phyloP scores from a whole-genome alignment of 2,888 invertebrate species.

The Phyllotreta striolata region DNA sequence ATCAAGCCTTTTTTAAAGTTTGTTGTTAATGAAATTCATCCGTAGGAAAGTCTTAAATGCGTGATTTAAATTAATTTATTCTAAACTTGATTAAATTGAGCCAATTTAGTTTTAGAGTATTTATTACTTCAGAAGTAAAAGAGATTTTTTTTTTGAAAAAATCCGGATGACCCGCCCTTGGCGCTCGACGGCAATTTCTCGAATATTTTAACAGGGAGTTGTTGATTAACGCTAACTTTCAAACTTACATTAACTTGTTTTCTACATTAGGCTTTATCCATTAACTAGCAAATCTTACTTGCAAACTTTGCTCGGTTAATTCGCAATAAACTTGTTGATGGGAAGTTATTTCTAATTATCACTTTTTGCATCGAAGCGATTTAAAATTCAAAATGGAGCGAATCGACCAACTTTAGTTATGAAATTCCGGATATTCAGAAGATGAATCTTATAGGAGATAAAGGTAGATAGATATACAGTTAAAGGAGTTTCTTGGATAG shows the following conservation, averaged over 20 bases:
- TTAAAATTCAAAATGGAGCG: background rate
- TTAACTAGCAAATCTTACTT: conserved; percentile 19
- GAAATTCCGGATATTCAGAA: no score
- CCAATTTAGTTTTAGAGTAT: no score
- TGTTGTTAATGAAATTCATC: no score
- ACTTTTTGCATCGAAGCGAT: conserved; percentile 3
- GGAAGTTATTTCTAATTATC: conserved; percentile 8
- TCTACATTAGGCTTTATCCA: conserved; percentile 18
- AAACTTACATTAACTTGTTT: conserved; percentile 20
- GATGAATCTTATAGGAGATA: no score
- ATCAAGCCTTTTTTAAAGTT: no score
- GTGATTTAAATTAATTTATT: no score
- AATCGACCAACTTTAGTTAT: no score
- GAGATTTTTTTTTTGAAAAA: no score
- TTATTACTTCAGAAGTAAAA: no score
- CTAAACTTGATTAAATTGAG: background rate
- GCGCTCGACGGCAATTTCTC: conserved; percentile 1
- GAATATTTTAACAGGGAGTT: conserved; percentile 17
- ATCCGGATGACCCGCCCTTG: background rate
- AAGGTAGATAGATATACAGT: no score
- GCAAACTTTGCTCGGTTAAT: conserved; percentile 18
- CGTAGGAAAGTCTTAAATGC: no score
- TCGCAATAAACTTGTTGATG: conserved; percentile 20
- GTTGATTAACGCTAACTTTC: conserved; percentile 23
- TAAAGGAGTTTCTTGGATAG: no score